Evolutionary conservation across 2,888 invertebrate species (phyloP).

Genomic region (Philereme transversata): DNA sequence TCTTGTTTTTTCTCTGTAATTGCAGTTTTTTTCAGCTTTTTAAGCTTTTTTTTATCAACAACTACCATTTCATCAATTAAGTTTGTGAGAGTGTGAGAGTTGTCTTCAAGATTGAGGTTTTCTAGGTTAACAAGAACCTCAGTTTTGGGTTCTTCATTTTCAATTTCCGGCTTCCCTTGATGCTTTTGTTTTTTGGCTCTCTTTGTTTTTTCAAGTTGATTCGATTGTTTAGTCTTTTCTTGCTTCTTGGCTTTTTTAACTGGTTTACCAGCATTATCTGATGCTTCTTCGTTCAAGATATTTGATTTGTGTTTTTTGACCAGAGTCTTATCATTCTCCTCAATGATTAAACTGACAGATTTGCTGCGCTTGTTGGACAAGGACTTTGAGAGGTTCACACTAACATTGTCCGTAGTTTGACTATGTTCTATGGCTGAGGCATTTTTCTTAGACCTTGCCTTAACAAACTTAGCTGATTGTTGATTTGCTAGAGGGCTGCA

Average conservation of each 20-base stretch:
- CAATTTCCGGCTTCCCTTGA: constrained; percentile 37
- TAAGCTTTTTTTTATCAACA: constrained; percentile 63
- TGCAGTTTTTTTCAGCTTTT: constrained; percentile 52
- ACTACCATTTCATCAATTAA: constrained; percentile 73
- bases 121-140: constrained; percentile 64
- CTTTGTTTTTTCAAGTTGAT: constrained; percentile 36
- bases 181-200: constrained; percentile 62
- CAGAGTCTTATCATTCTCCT: constrained; percentile 60
- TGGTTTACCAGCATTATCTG: constrained; percentile 22
- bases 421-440: constrained; percentile 39
- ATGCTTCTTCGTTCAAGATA: constrained; percentile 40
- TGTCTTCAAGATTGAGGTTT: constrained; percentile 70
- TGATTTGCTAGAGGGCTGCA: constrained; percentile 34
- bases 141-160: constrained; percentile 50
- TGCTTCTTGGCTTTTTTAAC: constrained; percentile 44
- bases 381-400: constrained; percentile 28
- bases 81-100: constrained; percentile 65
- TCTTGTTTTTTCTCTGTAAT: constrained; percentile 50
- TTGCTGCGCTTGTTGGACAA: constrained; percentile 72
- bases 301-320: constrained; percentile 67
- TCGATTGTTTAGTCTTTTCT: constrained; percentile 41
- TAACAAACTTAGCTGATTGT: constrained; percentile 18
- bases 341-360: constrained; percentile 72
- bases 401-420: constrained; percentile 40
- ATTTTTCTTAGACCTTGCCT: constrained; percentile 64